Conservation (phyloP, 2,113 vertebrate species). For the Pomatorhinus ruficollis region DNA sequence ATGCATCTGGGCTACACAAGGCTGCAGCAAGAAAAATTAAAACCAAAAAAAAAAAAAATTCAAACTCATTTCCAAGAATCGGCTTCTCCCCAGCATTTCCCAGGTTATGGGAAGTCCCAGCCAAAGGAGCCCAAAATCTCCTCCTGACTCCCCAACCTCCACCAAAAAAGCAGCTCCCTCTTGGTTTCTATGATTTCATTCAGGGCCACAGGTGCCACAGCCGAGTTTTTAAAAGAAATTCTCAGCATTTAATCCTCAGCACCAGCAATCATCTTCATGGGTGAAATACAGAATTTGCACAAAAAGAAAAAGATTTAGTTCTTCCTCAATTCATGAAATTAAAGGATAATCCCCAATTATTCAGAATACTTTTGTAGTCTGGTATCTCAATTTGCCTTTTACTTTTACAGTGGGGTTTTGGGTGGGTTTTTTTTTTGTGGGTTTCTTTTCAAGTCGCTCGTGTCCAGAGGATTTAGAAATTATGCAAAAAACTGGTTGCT, state of each 20-base stretch:
- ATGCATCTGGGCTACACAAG: background rate
- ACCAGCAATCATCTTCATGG: background rate
- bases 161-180: background rate
- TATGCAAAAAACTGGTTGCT: background rate
- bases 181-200: background rate
- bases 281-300: background rate
- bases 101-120: background rate
- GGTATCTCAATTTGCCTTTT: background rate
- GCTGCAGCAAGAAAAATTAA: background rate
- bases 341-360: slow-evolving; percentile 58
- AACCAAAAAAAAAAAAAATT: background rate
- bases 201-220: background rate
- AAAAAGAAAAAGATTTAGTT: background rate
- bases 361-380: background rate
- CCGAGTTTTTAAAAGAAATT: background rate
- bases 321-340: slow-evolving; percentile 19
- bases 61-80: background rate
- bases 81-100: background rate
- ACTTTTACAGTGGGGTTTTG: background rate
- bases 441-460: background rate
- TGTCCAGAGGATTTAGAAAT: background rate
- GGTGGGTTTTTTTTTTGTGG: background rate
- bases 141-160: background rate
- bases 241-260: background rate
- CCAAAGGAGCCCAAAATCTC: background rate